Evolutionary conservation across 2,113 vertebrate species (phyloP), one percentile per base, ranked within the genome.

Genomic region (Alces alces): DNA sequence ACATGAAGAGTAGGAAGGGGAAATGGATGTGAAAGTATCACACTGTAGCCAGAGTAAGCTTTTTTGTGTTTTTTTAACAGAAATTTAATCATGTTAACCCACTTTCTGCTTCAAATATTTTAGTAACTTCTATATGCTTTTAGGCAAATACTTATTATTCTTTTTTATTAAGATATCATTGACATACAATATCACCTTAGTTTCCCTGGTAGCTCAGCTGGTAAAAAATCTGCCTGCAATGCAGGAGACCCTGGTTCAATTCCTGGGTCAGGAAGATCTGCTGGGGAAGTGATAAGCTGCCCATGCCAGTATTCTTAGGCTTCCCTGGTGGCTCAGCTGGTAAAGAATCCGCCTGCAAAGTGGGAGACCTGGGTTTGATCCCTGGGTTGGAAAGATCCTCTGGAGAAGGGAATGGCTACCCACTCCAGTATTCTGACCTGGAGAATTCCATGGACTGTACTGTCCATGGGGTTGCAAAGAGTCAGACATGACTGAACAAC

Each of bases 1-100:
- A 64, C 39, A 78, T 82, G 73, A 93, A 86, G 60, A 91, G 6
- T 14, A 6, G 54, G 28, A 95, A 95, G 12, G 28, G 52, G 92
- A 84, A 76, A 76, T 90, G 64, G 27, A 93, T 25, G 10, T 70
- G 25, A 88, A 93, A 57, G 39, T 78, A 6, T 3, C 43, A 76
- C 14, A 52, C 17, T 12, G 7, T 50, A 95, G 30, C 70, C 30
- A 92, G 54, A 93, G 12, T 16, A 39, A 33, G 13, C 21, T 0
- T 5, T 25, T 50, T 54, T 79, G 47, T 10, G 5, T 45, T 47
- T 52, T 80, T 58, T 23, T 30, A 60, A 70, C 14, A 52, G 14
- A 79, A 87, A n/a, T 16, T 55, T 93, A 15, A 87, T 78, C 10
- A 28, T 11, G n/a, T 60, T 9, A 19, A 16, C 33, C 23, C 54